These are phyloP conservation scores for Caenorhabditis parvicauda DNA, from an alignment of 2,888 invertebrate genomes.

Conservation along the genomic window DNA sequence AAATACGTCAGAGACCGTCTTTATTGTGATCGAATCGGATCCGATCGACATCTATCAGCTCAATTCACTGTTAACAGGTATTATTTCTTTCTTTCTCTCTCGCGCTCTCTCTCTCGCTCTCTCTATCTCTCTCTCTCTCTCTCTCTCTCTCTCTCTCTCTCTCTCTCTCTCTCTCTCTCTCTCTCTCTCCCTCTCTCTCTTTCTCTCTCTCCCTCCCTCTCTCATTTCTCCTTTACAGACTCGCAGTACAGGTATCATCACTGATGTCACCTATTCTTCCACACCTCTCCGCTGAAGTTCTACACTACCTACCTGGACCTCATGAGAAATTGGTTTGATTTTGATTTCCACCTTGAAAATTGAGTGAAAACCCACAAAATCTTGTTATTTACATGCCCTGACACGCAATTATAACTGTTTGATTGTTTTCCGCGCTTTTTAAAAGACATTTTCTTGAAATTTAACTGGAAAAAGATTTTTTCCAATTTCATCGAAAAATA, in stretches of 20 bases:
- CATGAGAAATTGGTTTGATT: slow-evolving; percentile 18
- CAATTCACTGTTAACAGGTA: no score
- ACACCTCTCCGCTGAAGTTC: slow-evolving; percentile 52
- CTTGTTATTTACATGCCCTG: no score
- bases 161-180: no score
- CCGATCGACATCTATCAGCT: slow-evolving; percentile 44
- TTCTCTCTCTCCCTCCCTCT: background rate
- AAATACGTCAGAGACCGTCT: slow-evolving; percentile 55
- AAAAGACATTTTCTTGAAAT: background rate
- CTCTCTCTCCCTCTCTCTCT: background rate
- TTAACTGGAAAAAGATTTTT: background rate
- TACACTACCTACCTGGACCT: slow-evolving; percentile 34
- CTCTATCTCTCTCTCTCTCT: no score
- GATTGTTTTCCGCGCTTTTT: no score
- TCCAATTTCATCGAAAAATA: no score
- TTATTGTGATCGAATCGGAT: slow-evolving; percentile 46
- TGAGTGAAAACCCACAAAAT: no score
- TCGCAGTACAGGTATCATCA: slow-evolving; percentile 26
- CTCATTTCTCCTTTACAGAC: slow-evolving; percentile 10
- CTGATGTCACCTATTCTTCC: slow-evolving; percentile 55
- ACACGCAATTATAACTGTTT: no score
- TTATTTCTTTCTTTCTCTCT: background rate
- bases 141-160: no score
- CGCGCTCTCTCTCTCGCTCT: no score
- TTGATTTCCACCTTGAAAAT: background rate